phyloP scores from a whole-genome alignment of 2,888 invertebrate species.

The Alviniconcha strummeri region DNA sequence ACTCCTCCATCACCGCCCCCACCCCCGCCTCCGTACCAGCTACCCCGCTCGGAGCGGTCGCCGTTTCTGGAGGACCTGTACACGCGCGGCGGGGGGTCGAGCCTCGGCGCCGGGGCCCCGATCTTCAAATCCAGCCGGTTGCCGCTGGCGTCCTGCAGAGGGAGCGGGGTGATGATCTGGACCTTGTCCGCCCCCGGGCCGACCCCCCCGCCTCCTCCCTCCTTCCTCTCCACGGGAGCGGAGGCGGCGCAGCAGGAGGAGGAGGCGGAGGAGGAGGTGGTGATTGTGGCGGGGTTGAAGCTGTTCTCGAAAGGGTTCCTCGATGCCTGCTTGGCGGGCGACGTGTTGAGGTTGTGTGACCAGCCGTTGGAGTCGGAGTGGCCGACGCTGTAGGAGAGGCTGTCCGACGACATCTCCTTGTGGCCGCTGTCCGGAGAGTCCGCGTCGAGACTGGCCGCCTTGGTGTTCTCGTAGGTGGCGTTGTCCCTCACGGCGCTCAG shows the following conservation, averaged over 20 bases:
- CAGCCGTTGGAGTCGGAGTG: constrained; percentile 55
- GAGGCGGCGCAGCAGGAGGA: neutral
- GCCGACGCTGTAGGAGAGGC: constrained; percentile 52
- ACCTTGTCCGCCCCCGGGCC: constrained; percentile 39
- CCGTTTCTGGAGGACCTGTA: constrained; percentile 52
- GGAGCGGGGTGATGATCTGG: constrained; percentile 49
- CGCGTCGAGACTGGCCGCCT: constrained; percentile 58
- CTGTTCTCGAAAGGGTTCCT: constrained; percentile 56
- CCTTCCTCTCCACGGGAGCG: neutral
- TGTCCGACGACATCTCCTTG: constrained; percentile 71
- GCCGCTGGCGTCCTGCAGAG: constrained; percentile 48
- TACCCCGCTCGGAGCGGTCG: constrained; percentile 44
- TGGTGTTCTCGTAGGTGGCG: constrained; percentile 57
- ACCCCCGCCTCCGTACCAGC: constrained; percentile 39
- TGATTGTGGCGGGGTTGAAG: constrained; percentile 16
- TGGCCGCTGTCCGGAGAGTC: constrained; percentile 73
- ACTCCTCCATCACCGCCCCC: neutral
- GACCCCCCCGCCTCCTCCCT: constrained; percentile 14
- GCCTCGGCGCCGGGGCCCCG: constrained; percentile 52
- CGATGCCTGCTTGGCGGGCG: constrained; percentile 49
- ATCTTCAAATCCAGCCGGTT: constrained; percentile 51
- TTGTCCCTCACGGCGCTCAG: constrained; percentile 45
- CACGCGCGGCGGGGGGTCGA: constrained; percentile 64
- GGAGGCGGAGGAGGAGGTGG: too few species aligned
- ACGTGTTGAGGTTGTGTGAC: constrained; percentile 49